These are phyloP conservation scores for Ridgeia piscesae DNA, from an alignment of 1,140 invertebrate genomes.

Conservation along the genomic window DNA sequence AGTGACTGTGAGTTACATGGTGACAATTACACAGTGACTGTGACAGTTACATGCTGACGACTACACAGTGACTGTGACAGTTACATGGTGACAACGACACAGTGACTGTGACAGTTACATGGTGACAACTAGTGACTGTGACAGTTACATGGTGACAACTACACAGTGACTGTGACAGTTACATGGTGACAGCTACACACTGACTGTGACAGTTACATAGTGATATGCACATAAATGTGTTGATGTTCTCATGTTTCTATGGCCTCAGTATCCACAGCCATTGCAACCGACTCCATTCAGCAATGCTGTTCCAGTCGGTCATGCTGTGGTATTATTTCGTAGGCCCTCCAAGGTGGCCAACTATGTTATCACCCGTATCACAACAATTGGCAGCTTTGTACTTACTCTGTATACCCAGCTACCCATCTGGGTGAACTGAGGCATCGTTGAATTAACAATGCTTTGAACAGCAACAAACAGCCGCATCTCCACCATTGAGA, in stretches of 20 bases:
- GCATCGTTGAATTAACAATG: not conserved
- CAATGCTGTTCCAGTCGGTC: too few species aligned
- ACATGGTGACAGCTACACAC: not conserved
- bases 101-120: not conserved
- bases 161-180: not conserved
- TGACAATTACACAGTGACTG: not conserved
- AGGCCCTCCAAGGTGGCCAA: too few species aligned
- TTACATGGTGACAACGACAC: not conserved
- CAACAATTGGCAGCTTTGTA: not conserved
- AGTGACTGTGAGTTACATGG: not conserved
- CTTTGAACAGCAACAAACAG: not conserved
- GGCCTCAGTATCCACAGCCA: too few species aligned
- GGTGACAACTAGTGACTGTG: not conserved
- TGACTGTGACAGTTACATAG: not conserved
- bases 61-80: not conserved
- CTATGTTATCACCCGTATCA: not conserved
- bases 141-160: not conserved
- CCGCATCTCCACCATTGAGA: not conserved
- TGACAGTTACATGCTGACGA: not conserved
- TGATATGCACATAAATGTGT: too few species aligned
- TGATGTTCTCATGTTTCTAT: too few species aligned
- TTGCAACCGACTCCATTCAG: too few species aligned
- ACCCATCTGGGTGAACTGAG: not conserved
- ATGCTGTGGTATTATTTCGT: too few species aligned
- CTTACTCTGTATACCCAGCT: not conserved